Percentiles rank a stretch among this genome's conserved stretches.
Conservation (phyloP, 64 coral and sea anemone species). For the Hydrozoanthus tunicans region DNA sequence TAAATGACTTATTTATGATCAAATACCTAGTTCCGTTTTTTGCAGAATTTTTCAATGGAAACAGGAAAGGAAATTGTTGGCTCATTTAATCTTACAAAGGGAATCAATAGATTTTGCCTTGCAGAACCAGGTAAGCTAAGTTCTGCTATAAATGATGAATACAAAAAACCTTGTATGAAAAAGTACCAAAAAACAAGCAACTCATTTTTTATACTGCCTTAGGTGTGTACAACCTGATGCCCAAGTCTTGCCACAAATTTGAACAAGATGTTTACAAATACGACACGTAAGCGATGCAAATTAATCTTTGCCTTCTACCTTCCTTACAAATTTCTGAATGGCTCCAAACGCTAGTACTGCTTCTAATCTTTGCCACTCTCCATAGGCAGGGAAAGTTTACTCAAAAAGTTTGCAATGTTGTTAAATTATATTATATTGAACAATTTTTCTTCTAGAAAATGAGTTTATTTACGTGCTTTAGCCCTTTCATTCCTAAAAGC, state of each 20-base stretch:
- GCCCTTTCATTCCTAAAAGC: too few species aligned
- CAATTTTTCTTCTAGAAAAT: too few species aligned
- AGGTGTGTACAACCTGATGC: conserved; percentile 94
- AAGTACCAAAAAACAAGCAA: background rate
- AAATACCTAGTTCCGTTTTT: background rate
- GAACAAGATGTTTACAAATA: conserved; percentile 96
- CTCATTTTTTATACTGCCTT: background rate
- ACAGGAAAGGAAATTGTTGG: conserved; percentile 87
- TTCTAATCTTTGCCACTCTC: too few species aligned
- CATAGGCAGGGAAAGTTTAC: too few species aligned
- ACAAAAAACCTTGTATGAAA: background rate
- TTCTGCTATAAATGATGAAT: too few species aligned
- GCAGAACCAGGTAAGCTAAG: conserved; percentile 80
- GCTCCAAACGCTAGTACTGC: too few species aligned
- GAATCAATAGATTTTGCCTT: conserved; percentile 92
- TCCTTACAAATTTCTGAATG: too few species aligned
- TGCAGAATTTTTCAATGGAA: conserved; percentile 88
- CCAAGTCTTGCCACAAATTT: conserved; percentile 95
- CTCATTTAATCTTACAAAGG: conserved; percentile 91
- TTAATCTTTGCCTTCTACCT: background rate
- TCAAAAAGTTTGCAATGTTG: too few species aligned
- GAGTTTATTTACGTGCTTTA: too few species aligned
- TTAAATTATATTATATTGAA: too few species aligned
- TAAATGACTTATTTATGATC: too few species aligned
- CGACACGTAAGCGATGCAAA: conserved; percentile 78